Evolutionary conservation across 1,140 invertebrate genomes (phyloP).

Genomic region (Sweltsa coloradensis): DNA sequence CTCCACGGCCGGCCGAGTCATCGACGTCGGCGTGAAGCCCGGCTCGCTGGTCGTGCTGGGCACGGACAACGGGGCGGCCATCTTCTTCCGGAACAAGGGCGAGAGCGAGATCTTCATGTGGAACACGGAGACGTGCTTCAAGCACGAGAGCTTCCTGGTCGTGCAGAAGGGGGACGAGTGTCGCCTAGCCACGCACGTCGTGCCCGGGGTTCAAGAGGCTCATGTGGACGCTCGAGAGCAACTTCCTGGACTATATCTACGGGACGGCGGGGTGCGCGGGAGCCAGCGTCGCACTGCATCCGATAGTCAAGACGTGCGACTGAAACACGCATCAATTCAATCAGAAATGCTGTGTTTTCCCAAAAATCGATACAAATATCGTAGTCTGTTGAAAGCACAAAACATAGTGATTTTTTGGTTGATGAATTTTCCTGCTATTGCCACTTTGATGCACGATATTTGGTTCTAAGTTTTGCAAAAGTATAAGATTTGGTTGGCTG

Average conservation of each 20-base stretch:
- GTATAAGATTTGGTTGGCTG: no score
- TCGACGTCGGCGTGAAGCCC: slow-evolving; percentile 39
- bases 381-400: no score
- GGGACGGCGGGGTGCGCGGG: slow-evolving; percentile 44
- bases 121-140: slow-evolving; percentile 27
- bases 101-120: slow-evolving; percentile 33
- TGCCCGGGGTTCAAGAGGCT: slow-evolving; percentile 38
- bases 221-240: slow-evolving; percentile 46
- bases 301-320: slow-evolving; percentile 29
- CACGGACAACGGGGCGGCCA: slow-evolving; percentile 11
- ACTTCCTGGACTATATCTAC: slow-evolving; percentile 47
- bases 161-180: slow-evolving; percentile 38
- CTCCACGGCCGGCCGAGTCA: slow-evolving; percentile 33
- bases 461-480: no score
- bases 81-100: slow-evolving; percentile 24
- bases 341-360: no score
- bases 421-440: no score
- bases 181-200: slow-evolving; percentile 38
- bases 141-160: slow-evolving; percentile 29
- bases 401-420: no score
- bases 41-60: slow-evolving; percentile 36
- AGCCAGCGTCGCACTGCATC: slow-evolving; percentile 37
- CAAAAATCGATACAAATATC: no score
- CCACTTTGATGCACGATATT: no score
- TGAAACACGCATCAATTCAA: no score